Evolutionary conservation across 2,888 invertebrate genomes (phyloP).

Genomic region (Drosophila dives): DNA sequence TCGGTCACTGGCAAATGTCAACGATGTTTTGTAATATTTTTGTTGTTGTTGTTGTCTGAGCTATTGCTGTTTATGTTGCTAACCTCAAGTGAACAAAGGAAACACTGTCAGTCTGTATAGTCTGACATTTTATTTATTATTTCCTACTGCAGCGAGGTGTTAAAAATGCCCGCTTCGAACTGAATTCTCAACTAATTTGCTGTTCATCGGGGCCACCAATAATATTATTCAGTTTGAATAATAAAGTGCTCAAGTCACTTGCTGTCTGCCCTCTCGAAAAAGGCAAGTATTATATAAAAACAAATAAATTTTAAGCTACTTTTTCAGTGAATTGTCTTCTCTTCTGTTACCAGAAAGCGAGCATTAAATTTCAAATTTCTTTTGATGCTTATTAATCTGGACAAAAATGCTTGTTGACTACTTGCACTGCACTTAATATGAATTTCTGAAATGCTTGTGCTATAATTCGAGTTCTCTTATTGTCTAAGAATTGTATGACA

Average conservation of each 20-base stretch:
- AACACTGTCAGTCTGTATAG: slow-evolving; percentile 44
- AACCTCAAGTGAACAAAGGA: slow-evolving; percentile 33
- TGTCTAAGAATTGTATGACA: not conserved
- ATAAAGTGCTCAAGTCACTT: slow-evolving; percentile 27
- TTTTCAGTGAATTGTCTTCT: too few relatives aligned
- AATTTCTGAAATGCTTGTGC: slow-evolving; percentile 22
- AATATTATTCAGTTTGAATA: slow-evolving; percentile 25
- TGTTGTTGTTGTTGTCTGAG: slow-evolving; percentile 24
- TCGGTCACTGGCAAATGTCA: slow-evolving; percentile 74
- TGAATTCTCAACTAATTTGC: slow-evolving; percentile 53
- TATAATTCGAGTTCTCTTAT: not conserved
- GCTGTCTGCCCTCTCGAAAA: not conserved
- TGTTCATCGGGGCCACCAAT: slow-evolving; percentile 26
- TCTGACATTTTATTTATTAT: slow-evolving; percentile 58
- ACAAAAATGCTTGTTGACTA: slow-evolving; percentile 28
- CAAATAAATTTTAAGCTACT: not conserved
- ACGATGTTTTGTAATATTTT: slow-evolving; percentile 55
- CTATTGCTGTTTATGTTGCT: slow-evolving; percentile 16
- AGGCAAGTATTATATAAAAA: not conserved
- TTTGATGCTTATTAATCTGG: slow-evolving; percentile 42
- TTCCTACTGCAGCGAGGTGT: slow-evolving; percentile 51
- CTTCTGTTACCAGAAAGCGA: slow-evolving; percentile 6
- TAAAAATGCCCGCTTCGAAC: slow-evolving; percentile 30
- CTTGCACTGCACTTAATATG: slow-evolving; percentile 32
- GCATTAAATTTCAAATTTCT: slow-evolving; percentile 10